A percentile compares a stretch with the other conserved stretches of the same genome.
These are phyloP conservation scores for Aphaenogaster ashmeadi DNA, from an alignment of 1,140 invertebrate genomes.

Conservation along the genomic window DNA sequence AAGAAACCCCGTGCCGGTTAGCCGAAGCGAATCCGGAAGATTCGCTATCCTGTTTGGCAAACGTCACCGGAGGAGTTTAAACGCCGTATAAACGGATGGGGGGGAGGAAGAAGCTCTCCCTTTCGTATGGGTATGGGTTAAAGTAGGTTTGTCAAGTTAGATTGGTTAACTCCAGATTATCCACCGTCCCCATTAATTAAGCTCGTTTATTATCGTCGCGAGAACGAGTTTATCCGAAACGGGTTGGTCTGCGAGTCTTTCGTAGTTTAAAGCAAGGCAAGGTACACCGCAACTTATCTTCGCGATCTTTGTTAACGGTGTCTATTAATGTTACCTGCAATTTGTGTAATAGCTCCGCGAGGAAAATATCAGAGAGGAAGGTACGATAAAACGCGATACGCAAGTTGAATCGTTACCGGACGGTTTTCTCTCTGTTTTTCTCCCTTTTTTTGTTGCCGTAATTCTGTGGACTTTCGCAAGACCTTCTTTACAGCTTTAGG, in stretches of 20 bases:
- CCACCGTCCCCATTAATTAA: conserved; percentile 51
- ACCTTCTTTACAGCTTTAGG: not conserved
- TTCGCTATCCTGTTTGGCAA: conserved; percentile 34
- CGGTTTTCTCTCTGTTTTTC: not conserved
- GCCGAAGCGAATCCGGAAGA: not conserved
- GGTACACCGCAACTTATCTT: not conserved
- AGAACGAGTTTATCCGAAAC: conserved; percentile 49
- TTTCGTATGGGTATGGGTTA: not conserved
- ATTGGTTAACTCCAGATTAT: conserved; percentile 57
- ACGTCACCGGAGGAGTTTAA: conserved; percentile 49
- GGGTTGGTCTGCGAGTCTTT: conserved; percentile 6
- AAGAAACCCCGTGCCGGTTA: conserved; percentile 52
- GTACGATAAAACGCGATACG: not conserved
- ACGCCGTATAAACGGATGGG: conserved; percentile 27
- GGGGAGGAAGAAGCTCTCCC: too few species aligned
- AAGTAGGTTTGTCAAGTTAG: conserved; percentile 59
- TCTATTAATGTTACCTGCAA: conserved; percentile 22
- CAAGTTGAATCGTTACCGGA: not conserved
- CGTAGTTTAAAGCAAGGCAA: not conserved
- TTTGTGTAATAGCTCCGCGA: not conserved
- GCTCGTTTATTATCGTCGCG: conserved; percentile 52
- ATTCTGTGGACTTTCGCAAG: not conserved
- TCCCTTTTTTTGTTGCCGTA: not conserved
- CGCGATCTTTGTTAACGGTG: conserved; percentile 11
- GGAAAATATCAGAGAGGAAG: not conserved